Conservation (phyloP, 2,113 vertebrate species). For the Pluvianellus socialis region DNA sequence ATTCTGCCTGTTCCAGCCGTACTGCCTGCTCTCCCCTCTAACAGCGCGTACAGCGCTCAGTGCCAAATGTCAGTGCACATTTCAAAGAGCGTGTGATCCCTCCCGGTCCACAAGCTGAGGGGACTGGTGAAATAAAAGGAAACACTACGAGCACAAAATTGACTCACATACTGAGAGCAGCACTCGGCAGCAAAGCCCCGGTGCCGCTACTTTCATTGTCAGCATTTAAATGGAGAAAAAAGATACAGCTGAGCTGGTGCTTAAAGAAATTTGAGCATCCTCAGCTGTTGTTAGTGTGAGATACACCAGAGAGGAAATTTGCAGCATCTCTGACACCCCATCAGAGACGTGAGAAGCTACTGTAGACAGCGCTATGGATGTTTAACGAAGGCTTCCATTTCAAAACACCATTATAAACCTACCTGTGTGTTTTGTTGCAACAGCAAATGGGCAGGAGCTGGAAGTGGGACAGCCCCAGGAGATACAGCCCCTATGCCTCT, state of each 20-base stretch:
- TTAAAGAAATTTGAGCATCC: neutral
- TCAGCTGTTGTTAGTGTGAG: neutral
- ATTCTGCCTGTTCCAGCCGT: neutral
- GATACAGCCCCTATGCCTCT: neutral
- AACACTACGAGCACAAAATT: neutral
- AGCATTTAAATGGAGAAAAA: neutral
- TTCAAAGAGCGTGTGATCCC: neutral
- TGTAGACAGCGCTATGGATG: neutral
- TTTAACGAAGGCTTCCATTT: neutral
- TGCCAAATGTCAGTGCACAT: neutral
- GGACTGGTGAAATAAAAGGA: neutral
- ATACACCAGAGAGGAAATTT: neutral
- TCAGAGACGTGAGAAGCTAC: neutral
- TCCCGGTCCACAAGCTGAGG: neutral
- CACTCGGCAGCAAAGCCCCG: neutral
- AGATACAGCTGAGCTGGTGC: neutral
- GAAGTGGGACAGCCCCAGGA: neutral
- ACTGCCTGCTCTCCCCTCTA: neutral
- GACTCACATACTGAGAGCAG: neutral
- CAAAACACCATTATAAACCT: neutral
- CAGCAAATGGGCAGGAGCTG: neutral
- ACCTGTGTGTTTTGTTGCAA: neutral
- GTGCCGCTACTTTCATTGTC: neutral
- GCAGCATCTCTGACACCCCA: conserved; percentile 8
- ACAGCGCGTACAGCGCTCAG: neutral